Base-by-base conservation (phyloP, 2,113 vertebrate species). In the Nothobranchius furzeri region DNA sequence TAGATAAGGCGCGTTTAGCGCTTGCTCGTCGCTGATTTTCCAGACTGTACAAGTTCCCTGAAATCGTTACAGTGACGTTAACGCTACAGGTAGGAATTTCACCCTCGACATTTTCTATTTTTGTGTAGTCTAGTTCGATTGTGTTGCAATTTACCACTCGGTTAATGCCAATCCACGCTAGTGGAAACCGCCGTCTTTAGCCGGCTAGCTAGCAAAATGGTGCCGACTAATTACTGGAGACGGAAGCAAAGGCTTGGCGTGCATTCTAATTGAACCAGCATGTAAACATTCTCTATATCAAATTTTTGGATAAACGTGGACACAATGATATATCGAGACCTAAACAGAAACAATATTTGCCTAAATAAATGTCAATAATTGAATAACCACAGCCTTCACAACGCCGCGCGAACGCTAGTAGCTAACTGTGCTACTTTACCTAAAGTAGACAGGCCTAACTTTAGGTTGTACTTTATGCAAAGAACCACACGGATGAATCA, bases 31-130 rank as follows among this genome's bases (percentile, higher is more conserved):
- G 86, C 76, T 76, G 62, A 83, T 73, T 79, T 59, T 73, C 25
- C 77, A 76, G 72, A 51, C 52, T n/a, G 6, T 65, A 45, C 42
- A 56, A 70, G 14, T 75, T 60, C 42, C n/a, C 5, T n/a, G 51
- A 25, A 57, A 40, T 13, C 57, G 72, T 45, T 20, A 12, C 9
- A 46, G 48, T 78, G 90, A 84, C 68, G 90, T 91, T 89, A 89
- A 90, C 85, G 52, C 88, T 42, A 88, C 83, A 80, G 91, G 92
- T 94, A 82, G 91, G 90, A 56, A 20, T 15, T 0, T 0, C 0
- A 49, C 40, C 46, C 12, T 0, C 1, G 0, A 35, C 0, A 47
- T 46, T 60, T 48, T 9, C 0, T 0, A 2, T 1, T 24, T 14
- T 9, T 1, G 3, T 30, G 20, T 30, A n/a, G 12, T 1, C 1